Percentiles rank a stretch among this genome's conserved stretches.
phyloP scores from a whole-genome alignment of 2,113 vertebrate species.

The Psammodynastes pulverulentus region DNA sequence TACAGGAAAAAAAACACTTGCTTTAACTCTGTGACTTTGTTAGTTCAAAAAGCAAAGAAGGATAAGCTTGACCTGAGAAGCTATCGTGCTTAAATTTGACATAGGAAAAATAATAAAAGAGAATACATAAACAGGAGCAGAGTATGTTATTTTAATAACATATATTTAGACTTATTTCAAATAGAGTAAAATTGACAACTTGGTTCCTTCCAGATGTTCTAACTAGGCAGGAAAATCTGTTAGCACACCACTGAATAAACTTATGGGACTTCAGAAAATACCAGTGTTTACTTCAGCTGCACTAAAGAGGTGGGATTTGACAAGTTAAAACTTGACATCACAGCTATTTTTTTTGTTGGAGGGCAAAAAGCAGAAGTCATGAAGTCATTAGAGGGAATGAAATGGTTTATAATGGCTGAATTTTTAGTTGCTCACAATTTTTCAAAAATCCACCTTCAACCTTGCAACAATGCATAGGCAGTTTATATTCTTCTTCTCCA shows the following conservation, averaged over 20 bases:
- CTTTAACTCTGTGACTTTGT: neutral
- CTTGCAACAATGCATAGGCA: neutral
- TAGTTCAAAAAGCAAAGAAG: neutral
- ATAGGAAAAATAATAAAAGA: neutral
- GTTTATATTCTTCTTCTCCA: neutral
- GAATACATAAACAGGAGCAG: neutral
- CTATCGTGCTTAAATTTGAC: neutral
- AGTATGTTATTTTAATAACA: neutral
- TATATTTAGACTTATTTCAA: neutral
- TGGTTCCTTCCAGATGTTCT: neutral
- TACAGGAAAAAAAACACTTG: neutral
- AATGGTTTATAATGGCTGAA: neutral
- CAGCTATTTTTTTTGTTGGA: neutral
- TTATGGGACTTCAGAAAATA: neutral
- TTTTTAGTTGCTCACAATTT: neutral
- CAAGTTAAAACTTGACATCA: neutral
- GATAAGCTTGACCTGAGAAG: neutral
- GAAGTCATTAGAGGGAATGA: neutral
- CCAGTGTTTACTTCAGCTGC: neutral
- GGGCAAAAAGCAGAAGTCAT: neutral
- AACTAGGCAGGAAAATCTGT: neutral
- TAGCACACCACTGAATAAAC: neutral
- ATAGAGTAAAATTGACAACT: neutral
- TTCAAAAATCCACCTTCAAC: neutral
- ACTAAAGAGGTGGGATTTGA: neutral